Evolutionary conservation across 2,113 vertebrate genomes (phyloP).

Genomic region (Psammodynastes pulverulentus): DNA sequence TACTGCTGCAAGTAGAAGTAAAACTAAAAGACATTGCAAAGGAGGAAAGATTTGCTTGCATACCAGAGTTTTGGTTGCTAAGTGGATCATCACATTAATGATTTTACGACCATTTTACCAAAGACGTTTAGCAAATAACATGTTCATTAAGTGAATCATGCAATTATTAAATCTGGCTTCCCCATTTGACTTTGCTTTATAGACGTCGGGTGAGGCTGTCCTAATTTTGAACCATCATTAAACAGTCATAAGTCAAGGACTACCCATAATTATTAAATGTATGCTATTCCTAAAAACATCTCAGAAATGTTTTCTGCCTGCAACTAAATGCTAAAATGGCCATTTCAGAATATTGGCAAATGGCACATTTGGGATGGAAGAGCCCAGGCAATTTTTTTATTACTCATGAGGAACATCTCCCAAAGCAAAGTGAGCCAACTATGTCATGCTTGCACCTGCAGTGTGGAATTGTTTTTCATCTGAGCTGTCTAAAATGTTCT

Average conservation of each 20-base stretch:
- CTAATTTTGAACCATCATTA: background rate
- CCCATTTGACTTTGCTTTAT: background rate
- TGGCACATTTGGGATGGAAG: background rate
- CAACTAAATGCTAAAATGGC: background rate
- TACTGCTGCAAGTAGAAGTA: background rate
- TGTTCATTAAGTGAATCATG: background rate
- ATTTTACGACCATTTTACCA: background rate
- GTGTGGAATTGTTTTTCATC: background rate
- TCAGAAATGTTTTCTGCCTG: background rate
- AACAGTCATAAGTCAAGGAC: background rate
- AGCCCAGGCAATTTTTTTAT: background rate
- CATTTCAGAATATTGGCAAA: background rate
- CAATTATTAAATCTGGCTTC: background rate
- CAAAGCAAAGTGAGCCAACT: background rate
- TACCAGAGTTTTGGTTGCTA: background rate
- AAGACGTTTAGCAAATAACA: background rate
- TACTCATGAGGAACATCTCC: background rate
- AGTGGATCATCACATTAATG: background rate
- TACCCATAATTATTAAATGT: background rate
- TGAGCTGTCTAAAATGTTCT: background rate
- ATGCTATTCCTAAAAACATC: background rate
- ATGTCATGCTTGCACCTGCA: background rate
- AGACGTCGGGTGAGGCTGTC: background rate
- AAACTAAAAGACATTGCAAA: background rate
- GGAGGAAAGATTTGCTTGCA: background rate